Evolutionary conservation across 2,113 vertebrate species (phyloP).

Genomic region (Mirza zaza): DNA sequence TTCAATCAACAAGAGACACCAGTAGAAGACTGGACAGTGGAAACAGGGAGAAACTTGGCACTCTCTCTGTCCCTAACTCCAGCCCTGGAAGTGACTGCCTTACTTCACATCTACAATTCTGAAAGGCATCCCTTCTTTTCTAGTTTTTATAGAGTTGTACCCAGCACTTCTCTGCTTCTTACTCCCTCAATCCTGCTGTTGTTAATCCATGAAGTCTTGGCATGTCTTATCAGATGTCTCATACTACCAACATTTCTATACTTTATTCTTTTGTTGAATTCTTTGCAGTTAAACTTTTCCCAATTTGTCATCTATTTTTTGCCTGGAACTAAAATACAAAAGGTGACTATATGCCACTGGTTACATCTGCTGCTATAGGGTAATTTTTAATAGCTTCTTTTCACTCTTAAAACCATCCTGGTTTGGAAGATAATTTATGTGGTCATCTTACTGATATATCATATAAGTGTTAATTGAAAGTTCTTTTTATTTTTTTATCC

Average conservation of each 20-base stretch:
- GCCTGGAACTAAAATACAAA: background rate
- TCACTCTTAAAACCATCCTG: background rate
- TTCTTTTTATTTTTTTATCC: background rate
- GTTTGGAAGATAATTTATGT: background rate
- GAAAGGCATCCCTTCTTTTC: background rate
- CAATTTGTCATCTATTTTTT: background rate
- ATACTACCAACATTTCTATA: background rate
- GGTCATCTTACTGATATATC: background rate
- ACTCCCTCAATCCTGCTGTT: background rate
- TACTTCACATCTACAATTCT: background rate
- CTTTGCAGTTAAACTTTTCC: background rate
- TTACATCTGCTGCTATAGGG: background rate
- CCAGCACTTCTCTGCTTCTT: background rate
- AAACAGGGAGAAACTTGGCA: background rate
- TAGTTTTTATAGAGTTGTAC: background rate
- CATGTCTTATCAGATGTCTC: background rate
- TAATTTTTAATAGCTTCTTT: background rate
- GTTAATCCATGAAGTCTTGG: background rate
- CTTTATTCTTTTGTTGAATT: background rate
- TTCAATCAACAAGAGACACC: background rate
- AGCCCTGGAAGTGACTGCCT: background rate
- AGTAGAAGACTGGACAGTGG: background rate
- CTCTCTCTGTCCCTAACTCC: background rate
- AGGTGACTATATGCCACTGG: background rate
- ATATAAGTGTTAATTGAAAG: background rate